phyloP scores from a whole-genome alignment of 1,140 invertebrate species.

The Sarcophaga bullata region DNA sequence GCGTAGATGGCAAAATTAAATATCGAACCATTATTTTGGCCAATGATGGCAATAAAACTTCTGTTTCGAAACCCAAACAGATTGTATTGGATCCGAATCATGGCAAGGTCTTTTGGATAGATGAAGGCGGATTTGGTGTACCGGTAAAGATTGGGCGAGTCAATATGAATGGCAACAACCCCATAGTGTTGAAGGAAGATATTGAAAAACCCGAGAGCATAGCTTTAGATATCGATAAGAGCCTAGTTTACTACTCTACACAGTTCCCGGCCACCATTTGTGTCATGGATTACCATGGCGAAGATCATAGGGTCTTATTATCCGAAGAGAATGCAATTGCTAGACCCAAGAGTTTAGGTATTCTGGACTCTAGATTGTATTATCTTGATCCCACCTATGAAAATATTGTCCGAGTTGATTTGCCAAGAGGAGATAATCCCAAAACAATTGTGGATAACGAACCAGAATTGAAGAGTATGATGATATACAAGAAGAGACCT shows the following conservation, averaged over 20 bases:
- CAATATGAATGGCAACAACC: conserved; percentile 91
- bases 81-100: conserved; percentile 91
- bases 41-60: conserved; percentile 87
- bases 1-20: conserved; percentile 84
- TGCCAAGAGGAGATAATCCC: conserved; percentile 83
- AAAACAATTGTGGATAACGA: conserved; percentile 86
- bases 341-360: conserved; percentile 83
- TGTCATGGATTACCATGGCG: conserved; percentile 81
- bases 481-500: conserved; percentile 87
- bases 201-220: conserved; percentile 83
- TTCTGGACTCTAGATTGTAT: conserved; percentile 86
- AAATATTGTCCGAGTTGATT: conserved; percentile 86
- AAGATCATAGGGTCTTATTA: conserved; percentile 76
- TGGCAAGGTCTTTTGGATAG: conserved; percentile 95
- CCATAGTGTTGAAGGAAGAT: conserved; percentile 75
- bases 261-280: conserved; percentile 78
- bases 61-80: conserved; percentile 87
- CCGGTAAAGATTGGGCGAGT: conserved; percentile 90
- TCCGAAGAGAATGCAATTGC: conserved; percentile 76
- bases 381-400: conserved; percentile 91
- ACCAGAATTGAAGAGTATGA: conserved; percentile 86
- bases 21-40: conserved; percentile 89
- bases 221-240: conserved; percentile 85
- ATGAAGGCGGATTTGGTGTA: conserved; percentile 91
- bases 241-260: conserved; percentile 87